Conservation (phyloP, 37 sponge, comb jelly and placozoan species). For the Halisarca cf. caerulea region DNA sequence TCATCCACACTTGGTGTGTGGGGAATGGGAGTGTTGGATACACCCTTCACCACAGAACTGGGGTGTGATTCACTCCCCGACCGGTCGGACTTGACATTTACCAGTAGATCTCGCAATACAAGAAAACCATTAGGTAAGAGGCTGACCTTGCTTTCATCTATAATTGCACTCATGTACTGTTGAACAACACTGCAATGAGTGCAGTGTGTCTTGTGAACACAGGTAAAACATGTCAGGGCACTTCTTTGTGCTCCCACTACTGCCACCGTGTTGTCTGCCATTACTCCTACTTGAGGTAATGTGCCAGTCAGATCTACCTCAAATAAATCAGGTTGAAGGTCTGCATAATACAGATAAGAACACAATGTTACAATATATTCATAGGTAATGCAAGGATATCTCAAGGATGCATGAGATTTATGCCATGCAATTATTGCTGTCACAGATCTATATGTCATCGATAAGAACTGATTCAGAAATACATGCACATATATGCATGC, state of each 20-base stretch:
- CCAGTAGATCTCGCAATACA: not conserved
- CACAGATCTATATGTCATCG: too few species aligned
- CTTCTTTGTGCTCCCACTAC: slow-evolving; percentile 2
- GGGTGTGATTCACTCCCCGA: not conserved
- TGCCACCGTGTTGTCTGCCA: not conserved
- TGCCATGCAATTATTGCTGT: too few species aligned
- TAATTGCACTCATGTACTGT: not conserved
- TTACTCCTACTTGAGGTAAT: not conserved
- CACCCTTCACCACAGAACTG: not conserved
- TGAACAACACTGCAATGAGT: not conserved
- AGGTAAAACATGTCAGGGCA: slow-evolving; percentile 14
- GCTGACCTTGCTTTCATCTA: not conserved
- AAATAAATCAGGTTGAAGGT: too few species aligned
- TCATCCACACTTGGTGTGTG: not conserved
- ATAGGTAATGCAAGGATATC: too few species aligned
- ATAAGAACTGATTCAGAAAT: too few species aligned
- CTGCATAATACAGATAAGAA: too few species aligned
- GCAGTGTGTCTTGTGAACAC: not conserved
- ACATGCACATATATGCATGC: too few species aligned
- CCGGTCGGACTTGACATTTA: not conserved
- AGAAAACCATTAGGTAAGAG: not conserved
- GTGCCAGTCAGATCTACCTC: not conserved
- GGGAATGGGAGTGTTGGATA: not conserved
- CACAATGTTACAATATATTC: too few species aligned
- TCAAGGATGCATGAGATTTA: too few species aligned